Conservation (phyloP, 2,797 vertebrate species). For the Halcyon badia region DNA sequence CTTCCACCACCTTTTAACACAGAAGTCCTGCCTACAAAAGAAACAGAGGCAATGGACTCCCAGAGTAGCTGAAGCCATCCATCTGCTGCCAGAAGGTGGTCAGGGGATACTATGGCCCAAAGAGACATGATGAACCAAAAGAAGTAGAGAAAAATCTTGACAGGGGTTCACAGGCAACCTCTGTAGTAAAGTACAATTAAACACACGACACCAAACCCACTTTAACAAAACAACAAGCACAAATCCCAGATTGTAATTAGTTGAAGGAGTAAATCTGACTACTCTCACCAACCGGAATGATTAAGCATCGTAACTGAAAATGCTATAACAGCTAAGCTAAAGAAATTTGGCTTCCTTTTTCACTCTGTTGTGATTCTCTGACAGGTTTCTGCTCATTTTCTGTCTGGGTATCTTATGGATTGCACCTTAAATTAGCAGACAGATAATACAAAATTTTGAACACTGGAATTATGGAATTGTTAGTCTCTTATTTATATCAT, state of each 20-base stretch:
- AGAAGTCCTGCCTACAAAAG: not conserved
- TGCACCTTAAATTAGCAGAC: not conserved
- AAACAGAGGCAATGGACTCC: not conserved
- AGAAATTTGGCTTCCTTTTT: not conserved
- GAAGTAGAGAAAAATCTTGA: not conserved
- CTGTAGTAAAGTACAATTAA: not conserved
- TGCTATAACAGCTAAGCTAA: not conserved
- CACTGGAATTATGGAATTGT: not conserved
- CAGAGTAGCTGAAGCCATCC: not conserved
- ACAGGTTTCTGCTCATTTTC: not conserved
- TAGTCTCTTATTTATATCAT: not conserved
- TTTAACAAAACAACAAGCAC: not conserved
- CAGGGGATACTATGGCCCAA: not conserved
- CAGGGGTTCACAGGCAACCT: not conserved
- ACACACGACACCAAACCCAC: not conserved
- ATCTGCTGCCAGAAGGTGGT: not conserved
- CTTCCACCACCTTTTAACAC: not conserved
- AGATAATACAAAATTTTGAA: not conserved
- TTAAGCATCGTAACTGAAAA: not conserved
- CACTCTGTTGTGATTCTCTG: not conserved
- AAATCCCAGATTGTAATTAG: not conserved
- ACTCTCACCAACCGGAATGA: not conserved
- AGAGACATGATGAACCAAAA: not conserved
- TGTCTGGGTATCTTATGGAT: not conserved
- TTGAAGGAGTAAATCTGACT: not conserved